These are phyloP conservation scores for Otis tarda DNA, from an alignment of 2,113 vertebrate species.

Conservation along the genomic window DNA sequence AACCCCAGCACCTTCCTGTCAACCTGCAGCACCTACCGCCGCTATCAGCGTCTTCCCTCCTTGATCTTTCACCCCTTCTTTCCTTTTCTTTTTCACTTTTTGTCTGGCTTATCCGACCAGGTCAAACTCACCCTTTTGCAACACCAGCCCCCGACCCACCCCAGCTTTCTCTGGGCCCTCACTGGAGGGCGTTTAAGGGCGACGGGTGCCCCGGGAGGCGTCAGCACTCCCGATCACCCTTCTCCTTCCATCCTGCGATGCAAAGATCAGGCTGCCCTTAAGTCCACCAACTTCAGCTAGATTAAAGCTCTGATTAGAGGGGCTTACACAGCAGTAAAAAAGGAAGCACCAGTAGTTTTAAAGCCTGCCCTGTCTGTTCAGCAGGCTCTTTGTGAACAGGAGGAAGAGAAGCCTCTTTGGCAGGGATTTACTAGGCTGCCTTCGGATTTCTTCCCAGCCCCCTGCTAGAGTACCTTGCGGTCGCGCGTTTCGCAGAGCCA, in stretches of 20 bases:
- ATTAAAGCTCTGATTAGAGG: conserved; percentile 28
- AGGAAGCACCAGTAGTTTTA: not conserved
- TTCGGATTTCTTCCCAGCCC: not conserved
- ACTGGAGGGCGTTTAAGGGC: accelerated
- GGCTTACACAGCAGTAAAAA: not conserved
- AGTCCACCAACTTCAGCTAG: not conserved
- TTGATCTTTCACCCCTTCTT: not conserved
- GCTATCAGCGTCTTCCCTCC: not conserved
- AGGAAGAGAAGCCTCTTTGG: conserved; percentile 40
- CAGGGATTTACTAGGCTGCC: conserved; percentile 33
- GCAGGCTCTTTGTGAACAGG: not conserved
- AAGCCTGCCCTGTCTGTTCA: not conserved
- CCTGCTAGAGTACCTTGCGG: not conserved
- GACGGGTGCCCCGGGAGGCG: not conserved
- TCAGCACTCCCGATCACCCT: not conserved
- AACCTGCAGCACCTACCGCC: not conserved
- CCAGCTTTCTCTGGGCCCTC: not conserved
- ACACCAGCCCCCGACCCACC: accelerated
- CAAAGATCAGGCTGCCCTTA: not conserved
- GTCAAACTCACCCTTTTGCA: not conserved
- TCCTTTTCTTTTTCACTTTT: not conserved
- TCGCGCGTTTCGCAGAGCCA: not conserved
- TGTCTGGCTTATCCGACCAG: not conserved
- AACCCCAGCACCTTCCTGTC: accelerated
- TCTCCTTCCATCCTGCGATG: accelerated